Base-by-base conservation (phyloP, 2,797 vertebrate species). In the Enteromius anoplus region DNA sequence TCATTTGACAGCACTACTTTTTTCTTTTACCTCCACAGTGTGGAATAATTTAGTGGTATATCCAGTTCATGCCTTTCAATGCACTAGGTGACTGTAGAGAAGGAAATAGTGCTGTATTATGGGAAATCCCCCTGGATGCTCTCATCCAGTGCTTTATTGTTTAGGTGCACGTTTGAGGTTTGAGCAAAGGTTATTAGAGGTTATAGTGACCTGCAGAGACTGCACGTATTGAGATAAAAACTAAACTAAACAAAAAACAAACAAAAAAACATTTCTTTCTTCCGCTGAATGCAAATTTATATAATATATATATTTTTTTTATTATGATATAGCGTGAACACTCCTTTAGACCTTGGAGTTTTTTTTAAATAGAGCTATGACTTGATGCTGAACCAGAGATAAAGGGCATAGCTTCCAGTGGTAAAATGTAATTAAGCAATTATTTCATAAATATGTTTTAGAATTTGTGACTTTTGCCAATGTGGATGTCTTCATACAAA, bases 131-230 rank as follows among this genome's bases (percentile, higher is more conserved):
- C 49, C 9, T 64, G 34, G 21, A n/a, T 40, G 42, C 9, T 21
- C 60, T 49, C 2, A 2, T 21, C 11, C 12, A 19, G 75, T 11
- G 17, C 45, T 70, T 58, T 55, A 58, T 80, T 80, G 78, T 71
- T 70, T 7, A 76, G 75, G 17, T 64, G 37, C 55, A 29, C 0
- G 15, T 58, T 80, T 58, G 15, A 70, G 78, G 45, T 42, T 42
- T 45, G 17, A 70, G 49, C 4, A n/a, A 5, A 71, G 66, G 66
- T 47, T 47, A 80, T 71, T 80, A 21, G 64, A 70, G 66, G 78
- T 70, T 60, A 60, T 6, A 53, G 34, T 70, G 23, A 80, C n/a
- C n/a, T 60, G n/a, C 45, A 72, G 1, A 12, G 26, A 21, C 19
- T 11, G 4, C 19, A 21, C 49, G 4, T 32, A 51, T 0, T 23